phyloP scores from a whole-genome alignment of 2,113 vertebrate genomes.

The Sylvia atricapilla region DNA sequence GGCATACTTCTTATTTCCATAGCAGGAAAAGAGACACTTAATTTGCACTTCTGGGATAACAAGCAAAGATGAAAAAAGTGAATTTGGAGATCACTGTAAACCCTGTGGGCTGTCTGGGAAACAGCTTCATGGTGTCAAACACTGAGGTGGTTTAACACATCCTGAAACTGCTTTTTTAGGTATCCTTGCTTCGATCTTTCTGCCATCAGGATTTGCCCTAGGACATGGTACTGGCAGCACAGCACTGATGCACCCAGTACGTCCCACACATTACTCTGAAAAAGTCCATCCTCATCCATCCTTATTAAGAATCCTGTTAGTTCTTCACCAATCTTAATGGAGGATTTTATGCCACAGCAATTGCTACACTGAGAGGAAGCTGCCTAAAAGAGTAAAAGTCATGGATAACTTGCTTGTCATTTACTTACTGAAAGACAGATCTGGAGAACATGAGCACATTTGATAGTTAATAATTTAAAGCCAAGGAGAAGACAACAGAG shows the following conservation, averaged over 20 bases:
- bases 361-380: neutral
- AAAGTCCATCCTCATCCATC: neutral
- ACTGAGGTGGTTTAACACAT: neutral
- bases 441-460: neutral
- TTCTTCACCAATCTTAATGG: neutral
- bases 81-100: neutral
- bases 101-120: neutral
- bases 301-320: neutral
- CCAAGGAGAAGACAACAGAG: neutral
- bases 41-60: neutral
- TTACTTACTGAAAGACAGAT: neutral
- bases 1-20: neutral
- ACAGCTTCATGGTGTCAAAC: neutral
- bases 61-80: neutral
- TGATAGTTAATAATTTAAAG: constrained; percentile 12
- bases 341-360: neutral
- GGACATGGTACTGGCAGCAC: neutral
- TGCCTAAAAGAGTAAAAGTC: neutral
- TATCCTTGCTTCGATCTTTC: neutral
- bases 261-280: neutral
- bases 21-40: neutral
- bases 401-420: neutral
- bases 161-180: neutral
- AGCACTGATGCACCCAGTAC: neutral
- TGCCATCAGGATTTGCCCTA: neutral